Conservation (phyloP, 2,888 invertebrate species). For the Drosophila neonasuta region DNA sequence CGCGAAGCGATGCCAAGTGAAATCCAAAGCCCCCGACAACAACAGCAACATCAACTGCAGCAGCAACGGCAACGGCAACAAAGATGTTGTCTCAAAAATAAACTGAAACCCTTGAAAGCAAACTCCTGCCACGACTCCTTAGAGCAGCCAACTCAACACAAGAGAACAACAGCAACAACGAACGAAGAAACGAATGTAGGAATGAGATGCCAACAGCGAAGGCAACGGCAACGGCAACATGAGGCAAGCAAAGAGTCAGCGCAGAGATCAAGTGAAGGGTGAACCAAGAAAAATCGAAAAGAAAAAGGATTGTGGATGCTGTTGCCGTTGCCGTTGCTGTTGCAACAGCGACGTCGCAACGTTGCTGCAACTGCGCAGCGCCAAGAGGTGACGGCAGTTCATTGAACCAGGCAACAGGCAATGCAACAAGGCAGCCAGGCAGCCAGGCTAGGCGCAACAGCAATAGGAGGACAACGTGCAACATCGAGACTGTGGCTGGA, state of each 20-base stretch:
- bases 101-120: slow-evolving; percentile 66
- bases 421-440: slow-evolving; percentile 33
- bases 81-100: slow-evolving; percentile 47
- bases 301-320: slow-evolving; percentile 69
- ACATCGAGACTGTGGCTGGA: background rate
- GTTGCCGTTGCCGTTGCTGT: slow-evolving; percentile 21
- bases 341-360: slow-evolving; percentile 18
- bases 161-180: slow-evolving; percentile 10
- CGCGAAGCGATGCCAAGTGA: slow-evolving; percentile 63
- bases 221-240: slow-evolving; percentile 19
- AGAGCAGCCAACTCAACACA: slow-evolving; percentile 7
- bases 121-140: slow-evolving; percentile 66
- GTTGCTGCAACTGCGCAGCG: slow-evolving; percentile 61
- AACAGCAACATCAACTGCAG: background rate
- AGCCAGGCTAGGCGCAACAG: slow-evolving; percentile 35
- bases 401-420: slow-evolving; percentile 66
- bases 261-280: slow-evolving; percentile 74
- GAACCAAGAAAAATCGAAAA: slow-evolving; percentile 68
- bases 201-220: slow-evolving; percentile 4
- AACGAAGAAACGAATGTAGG: background rate
- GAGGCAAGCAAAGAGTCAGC: slow-evolving; percentile 49
- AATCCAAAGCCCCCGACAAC: slow-evolving; percentile 68
- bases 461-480: slow-evolving; percentile 57
- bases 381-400: slow-evolving; percentile 73
- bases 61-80: slow-evolving; percentile 27